Evolutionary conservation across 2,113 vertebrate species (phyloP).

Genomic region (Colaptes auratus): DNA sequence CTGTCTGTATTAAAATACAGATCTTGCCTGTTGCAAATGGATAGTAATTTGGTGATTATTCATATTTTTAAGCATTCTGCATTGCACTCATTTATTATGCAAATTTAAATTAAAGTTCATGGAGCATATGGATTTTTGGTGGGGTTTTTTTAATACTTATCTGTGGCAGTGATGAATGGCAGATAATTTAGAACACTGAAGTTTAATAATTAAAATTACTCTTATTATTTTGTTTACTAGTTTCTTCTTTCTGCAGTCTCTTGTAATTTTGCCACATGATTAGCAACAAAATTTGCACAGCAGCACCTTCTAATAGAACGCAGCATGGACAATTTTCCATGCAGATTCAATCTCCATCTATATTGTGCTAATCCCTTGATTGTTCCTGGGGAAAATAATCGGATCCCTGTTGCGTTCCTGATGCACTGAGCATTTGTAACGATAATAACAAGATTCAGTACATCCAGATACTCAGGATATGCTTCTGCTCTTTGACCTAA

Average conservation of each 20-base stretch:
- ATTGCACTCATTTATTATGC: constrained; percentile 51
- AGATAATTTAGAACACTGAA: constrained; percentile 68
- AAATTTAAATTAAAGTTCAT: constrained; percentile 59
- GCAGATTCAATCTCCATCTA: constrained; percentile 78
- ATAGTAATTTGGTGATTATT: constrained; percentile 62
- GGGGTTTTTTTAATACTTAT: not conserved
- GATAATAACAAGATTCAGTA: constrained; percentile 69
- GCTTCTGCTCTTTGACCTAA: constrained; percentile 70
- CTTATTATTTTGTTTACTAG: constrained; percentile 77
- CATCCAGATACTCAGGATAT: constrained; percentile 63
- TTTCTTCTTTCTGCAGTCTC: constrained; percentile 62
- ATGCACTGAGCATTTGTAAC: constrained; percentile 73
- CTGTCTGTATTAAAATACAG: constrained; percentile 47
- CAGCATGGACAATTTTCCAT: constrained; percentile 83
- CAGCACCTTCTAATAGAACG: constrained; percentile 84
- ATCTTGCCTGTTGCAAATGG: constrained; percentile 18
- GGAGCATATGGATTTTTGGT: constrained; percentile 39
- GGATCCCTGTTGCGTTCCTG: constrained; percentile 69
- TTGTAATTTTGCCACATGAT: constrained; percentile 76
- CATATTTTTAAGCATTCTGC: constrained; percentile 50
- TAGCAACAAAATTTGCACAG: constrained; percentile 78
- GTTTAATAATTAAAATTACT: constrained; percentile 77
- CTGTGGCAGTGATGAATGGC: constrained; percentile 65
- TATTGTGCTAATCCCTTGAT: constrained; percentile 87
- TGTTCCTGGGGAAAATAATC: constrained; percentile 73